Conservation (phyloP, 2,797 vertebrate species). For the Chiroxiphia lanceolata region DNA sequence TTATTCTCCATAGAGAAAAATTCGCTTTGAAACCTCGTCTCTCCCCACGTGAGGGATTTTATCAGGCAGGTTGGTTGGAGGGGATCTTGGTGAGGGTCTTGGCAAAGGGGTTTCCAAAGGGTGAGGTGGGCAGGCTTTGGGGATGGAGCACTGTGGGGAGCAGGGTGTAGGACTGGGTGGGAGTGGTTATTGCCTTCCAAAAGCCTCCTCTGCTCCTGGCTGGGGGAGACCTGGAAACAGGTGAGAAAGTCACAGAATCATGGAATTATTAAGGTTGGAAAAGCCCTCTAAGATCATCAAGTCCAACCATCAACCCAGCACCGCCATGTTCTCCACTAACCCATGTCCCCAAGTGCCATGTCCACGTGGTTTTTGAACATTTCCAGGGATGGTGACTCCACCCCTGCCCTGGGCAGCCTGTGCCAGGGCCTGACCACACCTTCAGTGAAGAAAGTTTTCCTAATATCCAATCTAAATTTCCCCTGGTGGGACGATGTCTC, state of each 20-base stretch:
- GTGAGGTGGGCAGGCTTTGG: background rate
- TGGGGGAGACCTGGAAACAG: background rate
- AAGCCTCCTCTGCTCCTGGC: background rate
- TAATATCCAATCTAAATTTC: background rate
- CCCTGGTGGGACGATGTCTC: background rate
- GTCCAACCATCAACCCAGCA: background rate
- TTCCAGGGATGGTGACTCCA: background rate
- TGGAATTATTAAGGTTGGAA: background rate
- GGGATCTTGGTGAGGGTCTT: accelerated
- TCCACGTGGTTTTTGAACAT: background rate
- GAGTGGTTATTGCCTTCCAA: background rate
- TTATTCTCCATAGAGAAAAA: background rate
- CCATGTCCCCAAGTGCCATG: background rate
- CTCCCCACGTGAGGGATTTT: background rate
- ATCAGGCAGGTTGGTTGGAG: background rate
- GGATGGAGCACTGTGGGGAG: background rate
- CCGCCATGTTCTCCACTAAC: background rate
- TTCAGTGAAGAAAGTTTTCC: background rate
- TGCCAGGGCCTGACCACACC: background rate
- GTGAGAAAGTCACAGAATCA: background rate
- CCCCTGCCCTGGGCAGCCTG: too few relatives aligned
- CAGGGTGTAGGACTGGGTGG: background rate
- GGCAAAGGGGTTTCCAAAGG: background rate
- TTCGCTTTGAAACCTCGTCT: background rate
- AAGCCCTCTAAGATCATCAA: background rate